A percentile compares a stretch with the other conserved stretches of the same genome.
phyloP scores from a whole-genome alignment of 2,888 invertebrate genomes.

The Harpalus rubripes region DNA sequence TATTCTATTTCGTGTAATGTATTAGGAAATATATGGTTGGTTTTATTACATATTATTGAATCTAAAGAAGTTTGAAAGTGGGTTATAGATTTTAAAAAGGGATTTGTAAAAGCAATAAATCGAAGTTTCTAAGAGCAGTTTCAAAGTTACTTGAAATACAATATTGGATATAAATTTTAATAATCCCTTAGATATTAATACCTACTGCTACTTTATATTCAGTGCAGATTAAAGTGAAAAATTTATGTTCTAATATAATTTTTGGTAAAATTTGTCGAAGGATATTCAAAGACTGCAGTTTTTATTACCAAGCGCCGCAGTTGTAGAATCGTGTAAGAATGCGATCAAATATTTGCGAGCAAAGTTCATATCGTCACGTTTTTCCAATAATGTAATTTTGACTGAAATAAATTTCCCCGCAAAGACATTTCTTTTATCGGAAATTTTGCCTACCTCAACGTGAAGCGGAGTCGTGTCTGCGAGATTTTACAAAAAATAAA shows the following conservation, averaged over 20 bases:
- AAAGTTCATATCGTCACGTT: conserved; percentile 55
- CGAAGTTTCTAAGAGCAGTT: conserved; percentile 5
- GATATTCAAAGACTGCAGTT: conserved; percentile 25
- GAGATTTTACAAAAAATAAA: conserved; percentile 49
- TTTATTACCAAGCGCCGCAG: conserved; percentile 34
- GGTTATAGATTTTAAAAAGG: conserved; percentile 1
- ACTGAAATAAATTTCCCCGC: conserved; percentile 41
- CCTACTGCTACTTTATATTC: not conserved
- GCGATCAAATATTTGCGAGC: conserved; percentile 48
- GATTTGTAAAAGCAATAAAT: not conserved
- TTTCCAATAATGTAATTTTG: conserved; percentile 55
- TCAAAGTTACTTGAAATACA: conserved; percentile 3
- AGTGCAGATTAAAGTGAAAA: conserved; percentile 2
- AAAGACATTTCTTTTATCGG: conserved; percentile 51
- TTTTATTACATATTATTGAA: not conserved
- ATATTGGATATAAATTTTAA: conserved; percentile 7
- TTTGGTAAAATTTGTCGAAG: conserved; percentile 14
- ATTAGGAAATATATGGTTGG: not conserved
- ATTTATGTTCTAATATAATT: conserved; percentile 15
- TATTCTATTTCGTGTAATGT: not conserved
- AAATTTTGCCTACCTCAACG: conserved; percentile 52
- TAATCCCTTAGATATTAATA: not conserved
- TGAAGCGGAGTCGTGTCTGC: conserved; percentile 12
- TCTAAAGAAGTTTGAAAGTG: not conserved
- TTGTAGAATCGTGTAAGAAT: conserved; percentile 48